Evolutionary conservation across 1,140 invertebrate genomes (phyloP).

Genomic region (Drosophila prosaltans): DNA sequence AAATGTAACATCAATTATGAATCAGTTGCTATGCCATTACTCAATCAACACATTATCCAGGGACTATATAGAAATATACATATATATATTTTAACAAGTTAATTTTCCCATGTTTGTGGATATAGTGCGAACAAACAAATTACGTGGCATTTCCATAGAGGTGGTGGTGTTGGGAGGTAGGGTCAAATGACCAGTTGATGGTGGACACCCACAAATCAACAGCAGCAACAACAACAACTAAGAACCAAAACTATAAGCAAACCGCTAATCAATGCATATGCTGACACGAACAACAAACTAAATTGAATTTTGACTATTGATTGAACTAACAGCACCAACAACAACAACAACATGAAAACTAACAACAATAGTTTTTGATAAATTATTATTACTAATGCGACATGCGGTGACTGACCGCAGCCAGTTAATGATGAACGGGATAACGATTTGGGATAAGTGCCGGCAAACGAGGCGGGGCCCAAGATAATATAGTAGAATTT

Average conservation of each 20-base stretch:
- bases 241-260: constrained; percentile 33
- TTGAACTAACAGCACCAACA: constrained; percentile 45
- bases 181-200: constrained; percentile 35
- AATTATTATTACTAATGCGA: constrained; percentile 72
- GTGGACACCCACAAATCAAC: constrained; percentile 43
- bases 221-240: constrained; percentile 57
- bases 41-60: constrained; percentile 5
- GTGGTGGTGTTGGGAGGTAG: constrained; percentile 9
- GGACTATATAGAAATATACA: too few relatives aligned
- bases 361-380: constrained; percentile 42
- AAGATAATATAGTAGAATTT: background rate
- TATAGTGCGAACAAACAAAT: constrained; percentile 66
- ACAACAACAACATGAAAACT: constrained; percentile 6
- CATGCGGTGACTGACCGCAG: constrained; percentile 36
- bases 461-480: background rate
- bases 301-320: constrained; percentile 74
- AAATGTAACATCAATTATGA: constrained; percentile 2
- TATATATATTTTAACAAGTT: constrained; percentile 60
- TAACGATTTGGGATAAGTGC: background rate
- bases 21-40: background rate
- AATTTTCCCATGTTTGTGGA: constrained; percentile 71
- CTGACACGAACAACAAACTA: constrained; percentile 40
- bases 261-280: constrained; percentile 60
- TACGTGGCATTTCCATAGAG: constrained; percentile 47
- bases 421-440: constrained; percentile 33